phyloP scores from a whole-genome alignment of 2,113 vertebrate genomes.

The Etheostoma cragini region DNA sequence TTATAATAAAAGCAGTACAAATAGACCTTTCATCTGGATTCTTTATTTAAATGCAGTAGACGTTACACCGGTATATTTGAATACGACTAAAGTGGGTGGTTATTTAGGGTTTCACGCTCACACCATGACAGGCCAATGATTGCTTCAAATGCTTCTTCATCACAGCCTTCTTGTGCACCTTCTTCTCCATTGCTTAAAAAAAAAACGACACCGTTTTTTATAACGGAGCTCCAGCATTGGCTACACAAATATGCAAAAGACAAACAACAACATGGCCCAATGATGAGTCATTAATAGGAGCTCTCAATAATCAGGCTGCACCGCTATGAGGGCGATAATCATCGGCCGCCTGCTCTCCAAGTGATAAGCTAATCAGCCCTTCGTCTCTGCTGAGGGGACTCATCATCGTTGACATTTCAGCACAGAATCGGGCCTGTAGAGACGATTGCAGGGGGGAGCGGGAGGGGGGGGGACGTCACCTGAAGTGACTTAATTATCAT shows the following conservation, averaged over 20 bases:
- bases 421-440: slow-evolving; percentile 48
- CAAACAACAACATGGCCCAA: slow-evolving; percentile 39
- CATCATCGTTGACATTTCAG: slow-evolving; percentile 77
- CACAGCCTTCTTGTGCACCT: background rate
- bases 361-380: slow-evolving; percentile 80
- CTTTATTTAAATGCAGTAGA: background rate
- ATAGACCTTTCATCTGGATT: accelerated
- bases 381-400: slow-evolving; percentile 65
- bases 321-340: slow-evolving; percentile 67
- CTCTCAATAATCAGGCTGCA: slow-evolving; percentile 70
- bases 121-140: background rate
- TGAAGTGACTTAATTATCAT: slow-evolving; percentile 73
- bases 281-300: slow-evolving; percentile 71
- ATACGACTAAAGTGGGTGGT: background rate
- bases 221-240: background rate
- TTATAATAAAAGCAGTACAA: slow-evolving; percentile 31
- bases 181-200: background rate
- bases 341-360: slow-evolving; percentile 71
- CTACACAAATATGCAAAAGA: slow-evolving; percentile 42
- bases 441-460: background rate
- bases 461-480: slow-evolving; percentile 25
- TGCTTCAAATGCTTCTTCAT: background rate
- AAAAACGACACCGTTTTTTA: background rate
- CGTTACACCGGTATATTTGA: background rate
- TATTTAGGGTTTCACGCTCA: background rate